Conservation (phyloP, 2,888 invertebrate genomes). For the Zootermopsis nevadensis region DNA sequence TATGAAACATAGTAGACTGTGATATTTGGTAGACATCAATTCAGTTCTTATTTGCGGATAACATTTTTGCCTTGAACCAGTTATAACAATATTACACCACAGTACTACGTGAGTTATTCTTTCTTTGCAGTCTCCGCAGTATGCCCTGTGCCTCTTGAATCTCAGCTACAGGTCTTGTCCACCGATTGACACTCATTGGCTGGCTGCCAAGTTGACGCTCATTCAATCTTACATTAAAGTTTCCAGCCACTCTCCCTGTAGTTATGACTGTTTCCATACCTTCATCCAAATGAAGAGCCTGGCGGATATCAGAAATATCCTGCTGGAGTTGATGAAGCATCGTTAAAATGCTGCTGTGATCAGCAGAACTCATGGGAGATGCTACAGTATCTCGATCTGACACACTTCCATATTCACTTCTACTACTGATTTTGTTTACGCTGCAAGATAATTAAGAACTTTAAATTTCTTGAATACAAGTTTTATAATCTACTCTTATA, state of each 20-base stretch:
- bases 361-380: slow-evolving; percentile 5
- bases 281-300: background rate
- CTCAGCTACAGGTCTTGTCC: slow-evolving; percentile 10
- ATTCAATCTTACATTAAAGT: background rate
- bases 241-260: background rate
- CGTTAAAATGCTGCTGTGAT: background rate
- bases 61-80: background rate
- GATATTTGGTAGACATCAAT: too few species aligned
- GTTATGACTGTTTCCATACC: background rate
- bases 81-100: background rate
- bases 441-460: too few species aligned
- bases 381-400: background rate
- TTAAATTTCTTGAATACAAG: too few species aligned
- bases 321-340: slow-evolving; percentile 41
- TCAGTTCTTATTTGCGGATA: too few species aligned
- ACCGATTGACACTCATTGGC: background rate
- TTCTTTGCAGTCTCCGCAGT: slow-evolving; percentile 3
- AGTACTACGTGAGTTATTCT: background rate
- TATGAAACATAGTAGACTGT: too few species aligned
- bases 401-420: slow-evolving; percentile 14
- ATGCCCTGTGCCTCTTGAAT: slow-evolving; percentile 33
- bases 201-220: background rate
- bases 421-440: too few species aligned
- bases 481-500: too few species aligned
- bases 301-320: slow-evolving; percentile 26